phyloP scores from a whole-genome alignment of 2,888 invertebrate species.

The Ormyrus thymus region DNA sequence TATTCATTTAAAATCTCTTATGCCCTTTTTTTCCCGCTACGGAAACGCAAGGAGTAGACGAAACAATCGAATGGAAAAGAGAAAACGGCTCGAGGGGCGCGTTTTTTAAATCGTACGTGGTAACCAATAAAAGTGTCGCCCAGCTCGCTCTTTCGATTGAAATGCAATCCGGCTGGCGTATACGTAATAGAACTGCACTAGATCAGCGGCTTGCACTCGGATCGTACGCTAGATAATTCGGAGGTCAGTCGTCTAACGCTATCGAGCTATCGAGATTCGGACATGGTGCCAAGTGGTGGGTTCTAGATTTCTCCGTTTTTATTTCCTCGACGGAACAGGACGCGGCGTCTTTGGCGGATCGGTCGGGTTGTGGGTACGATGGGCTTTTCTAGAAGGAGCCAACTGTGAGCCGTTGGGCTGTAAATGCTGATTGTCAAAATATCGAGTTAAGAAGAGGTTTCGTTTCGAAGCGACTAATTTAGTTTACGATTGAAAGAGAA shows the following conservation, averaged over 20 bases:
- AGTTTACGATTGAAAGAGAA: no score
- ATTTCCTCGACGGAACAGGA: neutral
- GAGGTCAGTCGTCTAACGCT: constrained; percentile 72
- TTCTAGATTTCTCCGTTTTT: constrained; percentile 10
- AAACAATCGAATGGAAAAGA: constrained; percentile 38
- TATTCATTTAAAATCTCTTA: constrained; percentile 42
- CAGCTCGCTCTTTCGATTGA: neutral
- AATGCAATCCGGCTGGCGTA: constrained; percentile 57
- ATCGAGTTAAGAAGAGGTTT: constrained; percentile 7
- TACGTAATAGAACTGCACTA: constrained; percentile 59
- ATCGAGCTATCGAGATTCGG: constrained; percentile 70
- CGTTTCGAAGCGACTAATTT: no score
- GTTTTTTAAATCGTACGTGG: constrained; percentile 41
- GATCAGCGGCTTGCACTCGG: constrained; percentile 62
- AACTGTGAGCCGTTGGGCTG: neutral
- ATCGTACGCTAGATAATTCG: constrained; percentile 67
- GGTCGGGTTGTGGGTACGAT: neutral
- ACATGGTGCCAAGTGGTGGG: constrained; percentile 64
- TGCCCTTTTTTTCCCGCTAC: constrained; percentile 43
- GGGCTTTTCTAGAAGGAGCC: neutral
- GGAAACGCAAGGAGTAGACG: constrained; percentile 19
- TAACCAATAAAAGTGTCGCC: constrained; percentile 32
- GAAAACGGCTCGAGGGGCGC: constrained; percentile 58
- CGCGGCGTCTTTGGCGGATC: neutral
- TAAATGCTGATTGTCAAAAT: constrained; percentile 41